Conservation (phyloP, 2,113 vertebrate species). For the Campylomormyrus numenius region DNA sequence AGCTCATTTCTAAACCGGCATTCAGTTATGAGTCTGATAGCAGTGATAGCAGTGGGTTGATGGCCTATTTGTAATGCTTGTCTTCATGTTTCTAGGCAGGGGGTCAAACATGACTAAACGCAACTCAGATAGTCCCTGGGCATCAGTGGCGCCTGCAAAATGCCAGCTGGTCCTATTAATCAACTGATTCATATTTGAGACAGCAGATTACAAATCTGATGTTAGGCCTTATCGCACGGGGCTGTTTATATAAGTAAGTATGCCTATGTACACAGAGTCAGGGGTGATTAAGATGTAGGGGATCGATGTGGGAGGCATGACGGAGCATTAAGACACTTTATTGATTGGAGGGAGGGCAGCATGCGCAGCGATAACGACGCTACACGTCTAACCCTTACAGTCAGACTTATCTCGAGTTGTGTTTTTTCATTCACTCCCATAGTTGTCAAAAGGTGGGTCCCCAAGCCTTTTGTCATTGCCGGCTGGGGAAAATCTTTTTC, state of each 20-base stretch:
- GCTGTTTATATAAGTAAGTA: slow-evolving; percentile 19
- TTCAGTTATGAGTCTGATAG: not conserved
- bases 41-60: not conserved
- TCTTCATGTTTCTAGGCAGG: not conserved
- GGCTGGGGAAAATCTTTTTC: slow-evolving; percentile 4
- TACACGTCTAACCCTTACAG: not conserved
- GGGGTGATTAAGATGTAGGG: slow-evolving; percentile 9
- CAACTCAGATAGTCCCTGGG: not conserved
- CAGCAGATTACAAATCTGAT: slow-evolving; percentile 10
- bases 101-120: not conserved
- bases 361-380: slow-evolving; percentile 7
- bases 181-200: slow-evolving; percentile 25
- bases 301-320: slow-evolving; percentile 12
- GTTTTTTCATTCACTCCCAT: not conserved
- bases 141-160: slow-evolving; percentile 17
- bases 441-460: slow-evolving; percentile 7
- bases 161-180: slow-evolving; percentile 14
- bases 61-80: not conserved
- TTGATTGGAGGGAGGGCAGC: slow-evolving; percentile 7
- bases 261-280: not conserved
- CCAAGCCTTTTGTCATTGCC: not conserved
- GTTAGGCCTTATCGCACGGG: slow-evolving; percentile 8
- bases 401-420: not conserved
- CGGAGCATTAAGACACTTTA: slow-evolving; percentile 13
- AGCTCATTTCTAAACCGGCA: not conserved